Evolutionary conservation across 1,140 invertebrate genomes (phyloP).

Genomic region (Macrobrachium nipponense): DNA sequence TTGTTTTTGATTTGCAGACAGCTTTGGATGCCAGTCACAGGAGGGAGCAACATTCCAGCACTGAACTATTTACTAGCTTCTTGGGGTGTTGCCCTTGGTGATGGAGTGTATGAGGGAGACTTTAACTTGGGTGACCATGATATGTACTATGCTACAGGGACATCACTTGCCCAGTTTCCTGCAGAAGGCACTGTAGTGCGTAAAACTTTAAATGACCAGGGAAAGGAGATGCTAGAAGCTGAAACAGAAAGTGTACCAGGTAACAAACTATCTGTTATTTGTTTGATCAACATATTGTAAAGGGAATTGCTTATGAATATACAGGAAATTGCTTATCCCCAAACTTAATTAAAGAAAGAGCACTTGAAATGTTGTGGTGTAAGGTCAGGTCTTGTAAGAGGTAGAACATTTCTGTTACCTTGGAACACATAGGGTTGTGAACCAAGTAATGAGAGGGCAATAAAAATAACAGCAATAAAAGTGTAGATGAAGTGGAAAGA

Average conservation of each 20-base stretch:
- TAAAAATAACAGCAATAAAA: no score
- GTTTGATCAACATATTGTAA: no score
- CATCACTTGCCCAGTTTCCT: conserved; percentile 84
- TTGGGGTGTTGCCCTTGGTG: conserved; percentile 88
- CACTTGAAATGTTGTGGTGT: no score
- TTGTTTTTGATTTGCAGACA: conserved; percentile 86
- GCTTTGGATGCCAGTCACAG: conserved; percentile 92
- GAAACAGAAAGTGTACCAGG: conserved; percentile 68
- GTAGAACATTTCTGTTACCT: no score
- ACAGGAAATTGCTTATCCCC: no score
- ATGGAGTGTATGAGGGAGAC: conserved; percentile 88
- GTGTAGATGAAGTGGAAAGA: no score
- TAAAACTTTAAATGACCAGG: conserved; percentile 73
- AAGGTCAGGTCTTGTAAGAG: no score
- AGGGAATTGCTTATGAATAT: no score
- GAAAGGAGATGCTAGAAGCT: conserved; percentile 71
- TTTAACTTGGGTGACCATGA: conserved; percentile 88
- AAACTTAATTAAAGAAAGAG: no score
- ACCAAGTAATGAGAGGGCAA: no score
- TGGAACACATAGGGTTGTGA: no score
- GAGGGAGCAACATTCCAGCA: conserved; percentile 94
- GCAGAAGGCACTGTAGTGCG: conserved; percentile 78
- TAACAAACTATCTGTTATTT: background rate
- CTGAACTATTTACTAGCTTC: conserved; percentile 87
- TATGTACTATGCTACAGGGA: conserved; percentile 92